Conservation (phyloP, 2,113 vertebrate genomes). For the Monopterus albus region DNA sequence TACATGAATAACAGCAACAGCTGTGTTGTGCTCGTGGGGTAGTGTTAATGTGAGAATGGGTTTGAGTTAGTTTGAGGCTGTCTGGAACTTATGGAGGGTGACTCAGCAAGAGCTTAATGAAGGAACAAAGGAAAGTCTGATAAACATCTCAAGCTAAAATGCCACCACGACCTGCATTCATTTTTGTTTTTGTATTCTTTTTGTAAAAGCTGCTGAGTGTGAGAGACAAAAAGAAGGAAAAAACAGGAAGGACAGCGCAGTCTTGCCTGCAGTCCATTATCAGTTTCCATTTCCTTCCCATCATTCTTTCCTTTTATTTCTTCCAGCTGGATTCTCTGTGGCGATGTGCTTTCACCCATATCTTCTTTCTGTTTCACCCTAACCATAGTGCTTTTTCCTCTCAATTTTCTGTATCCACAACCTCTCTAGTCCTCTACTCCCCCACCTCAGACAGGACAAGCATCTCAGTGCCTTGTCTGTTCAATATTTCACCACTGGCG, state of each 20-base stretch:
- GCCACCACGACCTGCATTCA: slow-evolving; percentile 12
- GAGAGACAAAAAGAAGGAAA: slow-evolving; percentile 5
- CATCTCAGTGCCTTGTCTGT: slow-evolving; percentile 62
- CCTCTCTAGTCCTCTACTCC: slow-evolving; percentile 31
- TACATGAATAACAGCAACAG: slow-evolving; percentile 17
- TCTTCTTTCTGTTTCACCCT: slow-evolving; percentile 48
- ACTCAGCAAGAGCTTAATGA: slow-evolving; percentile 65
- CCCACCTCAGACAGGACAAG: slow-evolving; percentile 52
- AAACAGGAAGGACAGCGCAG: slow-evolving; percentile 20
- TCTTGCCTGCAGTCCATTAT: slow-evolving; percentile 53
- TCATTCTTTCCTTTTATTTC: slow-evolving; percentile 60
- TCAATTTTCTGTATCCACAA: slow-evolving; percentile 58
- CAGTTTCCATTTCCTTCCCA: slow-evolving; percentile 55
- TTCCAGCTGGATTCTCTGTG: slow-evolving; percentile 49
- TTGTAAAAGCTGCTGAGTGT: slow-evolving; percentile 14
- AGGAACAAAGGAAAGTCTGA: slow-evolving; percentile 42
- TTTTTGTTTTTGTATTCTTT: slow-evolving; percentile 11
- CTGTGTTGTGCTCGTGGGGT: slow-evolving; percentile 28
- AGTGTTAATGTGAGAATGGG: slow-evolving; percentile 37
- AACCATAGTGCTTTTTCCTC: slow-evolving; percentile 37
- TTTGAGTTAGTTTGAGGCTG: slow-evolving; percentile 36
- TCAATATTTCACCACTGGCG: slow-evolving; percentile 71
- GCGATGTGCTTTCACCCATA: slow-evolving; percentile 52
- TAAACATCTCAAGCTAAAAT: slow-evolving; percentile 27
- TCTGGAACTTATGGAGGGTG: slow-evolving; percentile 33